Percentiles rank a stretch among this genome's conserved stretches.
phyloP scores from a whole-genome alignment of 2,113 vertebrate species.

The Phylloscopus trochiloides region DNA sequence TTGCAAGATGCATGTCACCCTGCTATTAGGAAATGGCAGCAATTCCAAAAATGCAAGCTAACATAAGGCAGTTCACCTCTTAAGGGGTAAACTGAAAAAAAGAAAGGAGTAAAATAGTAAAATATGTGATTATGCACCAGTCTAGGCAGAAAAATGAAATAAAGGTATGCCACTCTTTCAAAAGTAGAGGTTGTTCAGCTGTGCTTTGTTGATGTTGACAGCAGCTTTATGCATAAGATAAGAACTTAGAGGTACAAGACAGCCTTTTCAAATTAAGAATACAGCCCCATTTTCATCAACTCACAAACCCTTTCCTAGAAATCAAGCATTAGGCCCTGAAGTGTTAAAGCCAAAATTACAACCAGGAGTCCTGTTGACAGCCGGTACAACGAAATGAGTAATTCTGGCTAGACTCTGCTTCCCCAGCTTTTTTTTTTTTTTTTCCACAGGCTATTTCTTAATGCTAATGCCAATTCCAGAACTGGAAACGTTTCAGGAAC shows the following conservation, averaged over 20 bases:
- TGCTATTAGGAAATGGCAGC: neutral
- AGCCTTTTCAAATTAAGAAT: neutral
- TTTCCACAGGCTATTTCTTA: neutral
- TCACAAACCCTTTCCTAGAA: neutral
- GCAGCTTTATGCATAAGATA: neutral
- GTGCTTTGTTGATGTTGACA: neutral
- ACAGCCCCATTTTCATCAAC: neutral
- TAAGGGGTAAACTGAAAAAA: neutral
- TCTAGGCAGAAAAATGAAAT: neutral
- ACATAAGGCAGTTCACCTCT: neutral
- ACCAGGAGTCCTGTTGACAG: neutral
- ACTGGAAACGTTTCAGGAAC: neutral
- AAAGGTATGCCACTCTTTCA: neutral
- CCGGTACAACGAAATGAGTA: neutral
- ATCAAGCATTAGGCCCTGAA: neutral
- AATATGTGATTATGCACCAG: accelerated
- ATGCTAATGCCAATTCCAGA: neutral
- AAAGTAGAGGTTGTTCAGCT: neutral
- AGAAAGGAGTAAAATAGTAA: neutral
- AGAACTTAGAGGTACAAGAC: neutral
- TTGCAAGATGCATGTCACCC: accelerated
- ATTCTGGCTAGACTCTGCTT: neutral
- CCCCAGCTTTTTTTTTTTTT: neutral
- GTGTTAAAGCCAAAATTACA: neutral
- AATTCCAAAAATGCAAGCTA: neutral